These are phyloP conservation scores for Hesperophylax magnus DNA, from an alignment of 1,140 invertebrate genomes.

Conservation along the genomic window DNA sequence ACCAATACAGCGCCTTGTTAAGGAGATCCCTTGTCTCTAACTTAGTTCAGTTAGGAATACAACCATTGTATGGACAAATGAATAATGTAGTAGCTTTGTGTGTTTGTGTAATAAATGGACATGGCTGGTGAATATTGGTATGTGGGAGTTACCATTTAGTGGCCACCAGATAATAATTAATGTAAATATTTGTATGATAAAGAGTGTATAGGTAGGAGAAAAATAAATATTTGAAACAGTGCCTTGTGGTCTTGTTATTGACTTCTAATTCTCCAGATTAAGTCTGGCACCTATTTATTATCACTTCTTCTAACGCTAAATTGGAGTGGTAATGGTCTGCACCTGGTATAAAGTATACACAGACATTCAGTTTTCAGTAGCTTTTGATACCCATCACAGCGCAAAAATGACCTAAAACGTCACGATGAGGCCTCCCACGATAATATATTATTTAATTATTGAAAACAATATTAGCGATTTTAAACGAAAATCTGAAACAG, in stretches of 20 bases:
- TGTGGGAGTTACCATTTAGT: neutral
- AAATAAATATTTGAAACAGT: constrained; percentile 53
- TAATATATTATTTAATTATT: too few relatives aligned
- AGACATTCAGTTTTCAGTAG: too few relatives aligned
- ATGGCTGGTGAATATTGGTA: neutral
- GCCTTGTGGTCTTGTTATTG: neutral
- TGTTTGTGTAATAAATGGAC: constrained; percentile 29
- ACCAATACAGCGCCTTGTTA: constrained; percentile 38
- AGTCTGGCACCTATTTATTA: too few relatives aligned
- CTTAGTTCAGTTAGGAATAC: neutral
- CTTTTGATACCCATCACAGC: too few relatives aligned
- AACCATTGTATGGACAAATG: constrained; percentile 29
- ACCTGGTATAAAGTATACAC: too few relatives aligned
- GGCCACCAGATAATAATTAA: constrained; percentile 6
- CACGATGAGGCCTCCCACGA: too few relatives aligned
- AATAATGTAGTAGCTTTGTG: constrained; percentile 45
- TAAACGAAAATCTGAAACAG: too few relatives aligned
- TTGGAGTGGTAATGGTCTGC: too few relatives aligned
- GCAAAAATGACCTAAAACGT: too few relatives aligned
- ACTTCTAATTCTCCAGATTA: too few relatives aligned
- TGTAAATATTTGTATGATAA: constrained; percentile 58
- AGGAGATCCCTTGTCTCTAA: constrained; percentile 26
- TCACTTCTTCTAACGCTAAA: too few relatives aligned
- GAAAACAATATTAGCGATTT: too few relatives aligned
- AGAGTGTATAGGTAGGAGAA: constrained; percentile 58